phyloP scores from a whole-genome alignment of 2,888 invertebrate genomes.

The Lycophotia porphyrea region DNA sequence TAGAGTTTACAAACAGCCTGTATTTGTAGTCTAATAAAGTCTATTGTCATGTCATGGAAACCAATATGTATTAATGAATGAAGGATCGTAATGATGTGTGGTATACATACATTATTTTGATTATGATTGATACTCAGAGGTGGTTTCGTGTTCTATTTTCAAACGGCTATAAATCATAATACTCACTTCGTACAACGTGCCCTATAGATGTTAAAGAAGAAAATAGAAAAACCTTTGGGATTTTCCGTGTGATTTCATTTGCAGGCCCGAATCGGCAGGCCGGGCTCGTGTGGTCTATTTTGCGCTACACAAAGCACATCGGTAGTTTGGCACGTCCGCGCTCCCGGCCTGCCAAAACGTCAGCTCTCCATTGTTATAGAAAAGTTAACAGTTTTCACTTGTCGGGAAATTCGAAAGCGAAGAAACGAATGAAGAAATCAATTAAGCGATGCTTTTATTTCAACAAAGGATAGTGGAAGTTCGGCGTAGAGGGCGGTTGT shows the following conservation, averaged over 20 bases:
- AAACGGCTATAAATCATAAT: constrained; percentile 58
- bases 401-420: constrained; percentile 69
- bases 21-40: constrained; percentile 62
- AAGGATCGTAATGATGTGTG: constrained; percentile 22
- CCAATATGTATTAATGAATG: constrained; percentile 48
- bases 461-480: constrained; percentile 71
- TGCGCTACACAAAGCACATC: constrained; percentile 76
- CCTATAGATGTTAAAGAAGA: constrained; percentile 44
- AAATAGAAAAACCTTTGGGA: constrained; percentile 61
- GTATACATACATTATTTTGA: constrained; percentile 10
- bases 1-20: constrained; percentile 49
- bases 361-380: constrained; percentile 76
- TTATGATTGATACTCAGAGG: constrained; percentile 49
- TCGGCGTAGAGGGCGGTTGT: constrained; percentile 69
- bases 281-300: constrained; percentile 73
- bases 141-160: constrained; percentile 39
- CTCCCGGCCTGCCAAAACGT: constrained; percentile 73
- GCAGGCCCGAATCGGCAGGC: constrained; percentile 61
- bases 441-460: constrained; percentile 71
- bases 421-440: constrained; percentile 69
- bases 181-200: constrained; percentile 24
- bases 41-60: constrained; percentile 42
- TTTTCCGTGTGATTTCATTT: constrained; percentile 69
- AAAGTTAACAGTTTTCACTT: constrained; percentile 78
- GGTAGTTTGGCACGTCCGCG: constrained; percentile 80